These are phyloP conservation scores for Procavia capensis DNA, from an alignment of 2,113 vertebrate species.

Conservation along the genomic window DNA sequence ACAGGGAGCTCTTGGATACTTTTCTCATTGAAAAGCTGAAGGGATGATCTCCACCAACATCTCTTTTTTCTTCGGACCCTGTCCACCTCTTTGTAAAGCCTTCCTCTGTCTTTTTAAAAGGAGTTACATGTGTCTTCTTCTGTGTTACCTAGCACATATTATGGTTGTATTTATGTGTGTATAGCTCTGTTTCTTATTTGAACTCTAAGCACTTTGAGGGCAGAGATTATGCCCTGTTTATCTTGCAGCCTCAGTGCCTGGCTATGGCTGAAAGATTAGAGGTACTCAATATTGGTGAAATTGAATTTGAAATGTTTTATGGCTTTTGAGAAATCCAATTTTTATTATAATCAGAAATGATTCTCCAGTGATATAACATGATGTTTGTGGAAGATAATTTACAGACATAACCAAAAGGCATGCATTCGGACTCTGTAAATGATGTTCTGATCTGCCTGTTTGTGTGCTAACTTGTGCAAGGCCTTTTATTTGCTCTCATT, in stretches of 20 bases:
- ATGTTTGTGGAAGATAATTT: conserved; percentile 74
- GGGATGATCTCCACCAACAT: background rate
- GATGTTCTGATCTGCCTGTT: conserved; percentile 64
- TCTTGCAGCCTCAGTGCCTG: background rate
- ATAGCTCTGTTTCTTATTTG: background rate
- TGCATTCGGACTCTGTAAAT: conserved; percentile 66
- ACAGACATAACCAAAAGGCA: conserved; percentile 72
- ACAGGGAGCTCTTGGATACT: background rate
- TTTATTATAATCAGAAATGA: conserved; percentile 56
- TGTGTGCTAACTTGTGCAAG: conserved; percentile 72
- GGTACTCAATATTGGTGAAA: background rate
- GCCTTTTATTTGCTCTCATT: conserved; percentile 76
- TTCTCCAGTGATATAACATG: conserved; percentile 52
- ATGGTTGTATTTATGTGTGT: background rate
- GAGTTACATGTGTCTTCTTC: background rate
- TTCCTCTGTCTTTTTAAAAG: background rate
- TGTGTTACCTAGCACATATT: background rate
- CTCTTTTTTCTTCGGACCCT: background rate
- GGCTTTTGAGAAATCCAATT: conserved; percentile 59
- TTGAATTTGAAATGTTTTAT: conserved; percentile 61
- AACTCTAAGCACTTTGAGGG: conserved; percentile 49
- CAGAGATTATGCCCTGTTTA: background rate
- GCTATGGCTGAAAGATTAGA: background rate
- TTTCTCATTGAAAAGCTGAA: background rate
- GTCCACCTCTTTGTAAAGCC: background rate